Evolutionary conservation across 1,140 invertebrate species (phyloP), one percentile per base, ranked within the genome.

Genomic region (Calephelis virginiensis): DNA sequence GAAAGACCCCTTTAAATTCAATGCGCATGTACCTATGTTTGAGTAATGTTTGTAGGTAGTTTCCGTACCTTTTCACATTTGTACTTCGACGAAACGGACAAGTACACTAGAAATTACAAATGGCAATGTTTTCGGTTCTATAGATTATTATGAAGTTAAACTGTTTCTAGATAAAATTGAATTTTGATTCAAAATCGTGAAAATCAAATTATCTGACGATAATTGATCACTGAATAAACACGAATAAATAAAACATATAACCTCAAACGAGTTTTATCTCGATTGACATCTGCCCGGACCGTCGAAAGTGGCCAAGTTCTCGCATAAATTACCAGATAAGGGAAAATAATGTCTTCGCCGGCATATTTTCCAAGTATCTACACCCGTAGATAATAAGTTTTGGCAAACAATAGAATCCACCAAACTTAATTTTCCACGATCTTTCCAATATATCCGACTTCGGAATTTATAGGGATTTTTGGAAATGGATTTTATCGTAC

Each of bases 271-370:
- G 63, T 56, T 68, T 74, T 78, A 86, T 86, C 83, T 59, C 66
- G 45, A 81, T 84, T 76, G 82, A 83, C 78, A 83, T 83, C 82
- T 78, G 71, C 80, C 74, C 63, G 66, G 71, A 80, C 79, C 76
- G 75, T 76, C 78, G 59, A 69, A 78, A 81, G 74, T 76, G 76
- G 63, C 37, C 73, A 86, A 86, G 63, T 86, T 82, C 73, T 74
- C 75, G 71, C 69, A 72, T 85, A 86, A 86, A 82, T 86, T 85
- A 85, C 62, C 61, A 76, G 77, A 83, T 86, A 86, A 86, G 74
- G 81, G 77, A 82, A 86, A 86, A 86, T 86, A 85, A 85, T 86
- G 84, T 83, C 82, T 86, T 82, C 77, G 63, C 70, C 47, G 76
- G 77, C 79, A 85, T 82, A 85, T 85, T 86, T 86, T 78, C 75